Evolutionary conservation across 1,140 invertebrate species (phyloP), one percentile per base, ranked within the genome.

Genomic region (Homarus americanus): DNA sequence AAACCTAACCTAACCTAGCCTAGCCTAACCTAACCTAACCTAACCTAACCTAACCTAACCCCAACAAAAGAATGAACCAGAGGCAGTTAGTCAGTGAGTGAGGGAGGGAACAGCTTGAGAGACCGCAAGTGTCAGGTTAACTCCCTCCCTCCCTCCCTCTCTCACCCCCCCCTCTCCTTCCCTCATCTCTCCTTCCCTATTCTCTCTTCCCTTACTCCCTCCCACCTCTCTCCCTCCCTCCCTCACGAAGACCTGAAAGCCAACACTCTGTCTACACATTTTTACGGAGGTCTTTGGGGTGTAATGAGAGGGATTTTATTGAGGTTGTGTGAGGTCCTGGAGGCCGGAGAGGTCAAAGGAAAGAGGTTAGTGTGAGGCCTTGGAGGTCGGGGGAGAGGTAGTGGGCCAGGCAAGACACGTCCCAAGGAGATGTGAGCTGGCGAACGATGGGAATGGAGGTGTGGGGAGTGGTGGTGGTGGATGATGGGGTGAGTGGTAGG

Each of bases 301-400:
- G 72, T 76, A 86, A 86, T 86, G 84, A 86, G 73, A 86, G 53
- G 72, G 72, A 86, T 86, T 75, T 75, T 86, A 86, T 86, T 72
- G 53, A 76, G 84, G 69, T 32, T 75, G 69, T 75, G 83, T 28
- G 66, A 28, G 53, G 40, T 63, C 58, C 20, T 63, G 58, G 0
- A 20, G 58, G 58, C 58, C 24, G 20, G 0, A 63, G 58, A 63
- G 58, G 58, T 63, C 58, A 24, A 24, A 63, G 1, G 58, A 4
- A 63, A 20, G 58, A n/a, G n/a, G n/a, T n/a, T n/a, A n/a, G 69
- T 75, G 83, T 28, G 66, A 28, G 53, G 40, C 24, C 58, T 24
- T 63, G 58, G 0, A 20, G 58, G 58, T 20, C 24, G 20, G 0
- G 24, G 58, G 24, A 20, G 58, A 20, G 7, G 58, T 63, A 0